phyloP scores from a whole-genome alignment of 2,113 vertebrate genomes.

The Rhabdornis inornatus region DNA sequence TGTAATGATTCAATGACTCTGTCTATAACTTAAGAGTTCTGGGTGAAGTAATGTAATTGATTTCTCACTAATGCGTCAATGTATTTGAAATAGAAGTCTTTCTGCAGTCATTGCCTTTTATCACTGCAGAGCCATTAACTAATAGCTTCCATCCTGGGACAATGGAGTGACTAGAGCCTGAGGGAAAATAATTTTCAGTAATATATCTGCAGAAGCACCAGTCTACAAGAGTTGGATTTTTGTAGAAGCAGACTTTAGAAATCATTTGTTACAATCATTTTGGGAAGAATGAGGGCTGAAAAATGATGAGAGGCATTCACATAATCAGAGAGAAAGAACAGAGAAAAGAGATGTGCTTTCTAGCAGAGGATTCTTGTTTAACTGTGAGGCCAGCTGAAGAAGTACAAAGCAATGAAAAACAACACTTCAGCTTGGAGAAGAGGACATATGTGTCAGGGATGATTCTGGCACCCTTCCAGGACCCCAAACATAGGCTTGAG shows the following conservation, averaged over 20 bases:
- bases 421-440: not conserved
- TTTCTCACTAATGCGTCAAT: not conserved
- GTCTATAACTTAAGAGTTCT: not conserved
- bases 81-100: not conserved
- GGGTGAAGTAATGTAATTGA: not conserved
- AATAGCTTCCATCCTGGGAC: not conserved
- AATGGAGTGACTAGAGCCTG: not conserved
- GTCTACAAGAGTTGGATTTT: not conserved
- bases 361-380: not conserved
- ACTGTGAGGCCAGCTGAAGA: not conserved
- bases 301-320: not conserved
- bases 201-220: not conserved
- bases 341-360: not conserved
- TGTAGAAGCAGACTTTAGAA: not conserved
- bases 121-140: slow-evolving; percentile 1
- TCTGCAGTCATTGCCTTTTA: not conserved
- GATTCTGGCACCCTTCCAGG: not conserved
- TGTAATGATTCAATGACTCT: not conserved
- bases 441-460: fast-evolving
- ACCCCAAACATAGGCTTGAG: not conserved
- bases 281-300: not conserved
- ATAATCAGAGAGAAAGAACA: not conserved
- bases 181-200: not conserved
- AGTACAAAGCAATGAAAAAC: not conserved
- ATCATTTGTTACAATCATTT: not conserved